Conservation (phyloP, 2,888 invertebrate species). For the Patella pellucida region DNA sequence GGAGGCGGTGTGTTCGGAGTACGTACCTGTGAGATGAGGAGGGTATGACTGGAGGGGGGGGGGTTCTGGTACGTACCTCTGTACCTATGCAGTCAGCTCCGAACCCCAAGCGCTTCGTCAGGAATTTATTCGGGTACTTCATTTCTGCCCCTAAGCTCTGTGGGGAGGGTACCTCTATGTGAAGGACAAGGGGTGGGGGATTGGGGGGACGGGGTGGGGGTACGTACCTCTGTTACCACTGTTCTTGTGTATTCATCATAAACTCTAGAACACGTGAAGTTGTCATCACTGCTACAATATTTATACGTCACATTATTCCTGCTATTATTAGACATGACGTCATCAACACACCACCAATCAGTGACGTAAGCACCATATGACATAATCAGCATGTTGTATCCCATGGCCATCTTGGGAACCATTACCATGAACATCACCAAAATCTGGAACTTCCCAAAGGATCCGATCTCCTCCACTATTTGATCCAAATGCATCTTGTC, state of each 20-base stretch:
- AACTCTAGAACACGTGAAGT: constrained; percentile 15
- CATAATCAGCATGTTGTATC: constrained; percentile 44
- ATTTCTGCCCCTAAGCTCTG: too few species aligned
- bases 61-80: too few species aligned
- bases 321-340: not conserved
- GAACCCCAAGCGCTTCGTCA: too few species aligned
- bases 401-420: constrained; percentile 19
- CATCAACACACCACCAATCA: constrained; percentile 34
- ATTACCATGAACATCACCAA: constrained; percentile 21
- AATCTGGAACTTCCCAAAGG: constrained; percentile 38
- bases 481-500: constrained; percentile 29
- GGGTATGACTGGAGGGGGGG: too few species aligned
- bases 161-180: too few species aligned
- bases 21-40: too few species aligned
- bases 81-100: too few species aligned
- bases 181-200: too few species aligned
- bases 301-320: constrained; percentile 10
- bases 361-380: constrained; percentile 33
- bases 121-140: too few species aligned
- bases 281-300: constrained; percentile 18
- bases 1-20: too few species aligned
- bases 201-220: too few species aligned
- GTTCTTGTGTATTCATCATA: constrained; percentile 34
- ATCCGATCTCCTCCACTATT: constrained; percentile 34
- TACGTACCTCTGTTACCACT: constrained; percentile 38